Evolutionary conservation across 2,113 vertebrate species (phyloP), one percentile per base, ranked within the genome.

Genomic region (Noturus placidus): DNA sequence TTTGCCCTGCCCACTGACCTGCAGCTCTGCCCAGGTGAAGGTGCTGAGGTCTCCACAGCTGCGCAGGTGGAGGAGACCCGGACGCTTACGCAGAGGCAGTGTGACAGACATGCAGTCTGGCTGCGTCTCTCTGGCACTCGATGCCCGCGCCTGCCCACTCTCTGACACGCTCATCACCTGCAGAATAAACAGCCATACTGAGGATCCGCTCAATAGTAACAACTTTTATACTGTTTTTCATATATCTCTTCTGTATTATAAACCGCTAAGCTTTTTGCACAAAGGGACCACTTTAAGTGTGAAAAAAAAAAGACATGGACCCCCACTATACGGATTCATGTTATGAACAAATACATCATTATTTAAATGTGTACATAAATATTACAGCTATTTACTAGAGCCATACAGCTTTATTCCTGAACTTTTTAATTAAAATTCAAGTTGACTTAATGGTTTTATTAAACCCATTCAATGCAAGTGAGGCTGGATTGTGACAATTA

Each of bases 31-130:
- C 0, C 89, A 89, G 30, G 93, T 94, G 35, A 96, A 97, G 82
- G 95, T 95, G 91, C 95, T 97, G 56, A 97, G 91, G 87, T 97
- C 96, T 0, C 97, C 97, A 10, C 96, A 97, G 89, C 95, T 97
- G 67, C 89, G 87, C 87, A 96, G 94, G 85, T 97, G 94, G 76
- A 97, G 89, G 89, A 96, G 46, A 33, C 92, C 92, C 0, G 95
- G 91, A 7, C 84, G 92, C 19, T 86, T 88, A 79, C 92, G 89
- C 0, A 63, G 90, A 27, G 93, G 94, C 10, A 90, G 87, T 1
- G 22, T 89, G 1, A 0, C 86, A 10, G 87, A 88, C 77, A 74
- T 42, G 57, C 25, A 33, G 25, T 70, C 0, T 1, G 80, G 85
- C 82, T 90, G 92, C 76, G 46, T 3, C 20, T 82, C 70, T n/a